These are phyloP conservation scores for Pteria penguin DNA, from an alignment of 2,888 invertebrate species.

Conservation along the genomic window DNA sequence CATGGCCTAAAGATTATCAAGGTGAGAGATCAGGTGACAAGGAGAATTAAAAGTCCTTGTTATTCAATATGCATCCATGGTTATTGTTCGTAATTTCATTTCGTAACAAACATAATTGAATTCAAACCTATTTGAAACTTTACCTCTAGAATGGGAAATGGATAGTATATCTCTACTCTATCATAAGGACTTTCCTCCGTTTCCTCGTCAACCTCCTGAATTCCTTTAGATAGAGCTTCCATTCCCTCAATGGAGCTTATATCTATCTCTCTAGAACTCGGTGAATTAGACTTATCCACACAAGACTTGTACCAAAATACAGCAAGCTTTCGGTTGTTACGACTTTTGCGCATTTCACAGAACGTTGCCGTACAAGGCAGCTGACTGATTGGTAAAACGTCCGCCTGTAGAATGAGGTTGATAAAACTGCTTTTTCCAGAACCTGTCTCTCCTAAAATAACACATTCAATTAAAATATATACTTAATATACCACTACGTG, in stretches of 20 bases:
- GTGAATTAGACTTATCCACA: constrained; percentile 36
- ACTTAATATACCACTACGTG: no score
- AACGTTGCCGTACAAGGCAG: constrained; percentile 57
- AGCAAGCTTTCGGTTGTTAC: constrained; percentile 16
- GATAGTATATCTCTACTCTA: constrained; percentile 66
- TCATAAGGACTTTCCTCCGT: constrained; percentile 62
- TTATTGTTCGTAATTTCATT: no score
- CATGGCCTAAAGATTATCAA: no score
- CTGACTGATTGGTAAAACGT: constrained; percentile 53
- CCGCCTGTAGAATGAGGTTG: constrained; percentile 51
- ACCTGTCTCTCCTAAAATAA: constrained; percentile 53
- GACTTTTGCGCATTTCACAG: constrained; percentile 16
- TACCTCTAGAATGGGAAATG: constrained; percentile 67
- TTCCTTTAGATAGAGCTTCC: constrained; percentile 34
- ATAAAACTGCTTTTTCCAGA: constrained; percentile 59
- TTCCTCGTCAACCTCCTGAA: constrained; percentile 50
- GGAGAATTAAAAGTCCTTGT: not conserved
- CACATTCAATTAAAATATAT: no score
- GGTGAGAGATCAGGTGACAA: no score
- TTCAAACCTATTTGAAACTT: no score
- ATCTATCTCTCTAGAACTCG: constrained; percentile 47
- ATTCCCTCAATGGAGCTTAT: constrained; percentile 39
- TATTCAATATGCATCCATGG: not conserved
- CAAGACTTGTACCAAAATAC: constrained; percentile 11
- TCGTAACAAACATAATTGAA: no score